Evolutionary conservation across 1,140 invertebrate species (phyloP).

Genomic region (Drosophila kanapiae): DNA sequence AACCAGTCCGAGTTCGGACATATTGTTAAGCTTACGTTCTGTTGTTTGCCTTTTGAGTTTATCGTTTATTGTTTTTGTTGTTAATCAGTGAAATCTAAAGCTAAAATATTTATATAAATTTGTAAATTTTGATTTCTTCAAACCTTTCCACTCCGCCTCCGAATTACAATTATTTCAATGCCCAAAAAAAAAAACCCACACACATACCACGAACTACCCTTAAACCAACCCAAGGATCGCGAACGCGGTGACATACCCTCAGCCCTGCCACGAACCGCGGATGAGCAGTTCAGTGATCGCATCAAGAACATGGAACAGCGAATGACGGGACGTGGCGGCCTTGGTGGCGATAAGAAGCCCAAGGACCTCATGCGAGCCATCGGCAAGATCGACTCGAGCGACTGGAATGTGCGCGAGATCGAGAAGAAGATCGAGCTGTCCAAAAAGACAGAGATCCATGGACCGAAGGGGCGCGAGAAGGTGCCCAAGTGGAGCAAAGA

Average conservation of each 20-base stretch:
- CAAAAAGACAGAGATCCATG: conserved; percentile 88
- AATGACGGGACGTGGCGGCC: conserved; percentile 85
- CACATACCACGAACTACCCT: conserved; percentile 13
- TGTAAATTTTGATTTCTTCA: conserved; percentile 75
- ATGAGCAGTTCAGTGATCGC: conserved; percentile 90
- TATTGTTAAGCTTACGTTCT: conserved; percentile 26
- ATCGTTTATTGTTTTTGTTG: conserved; percentile 31
- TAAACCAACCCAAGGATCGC: conserved; percentile 87
- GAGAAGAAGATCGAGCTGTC: conserved; percentile 96
- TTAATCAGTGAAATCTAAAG: conserved; percentile 10
- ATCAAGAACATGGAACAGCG: conserved; percentile 89
- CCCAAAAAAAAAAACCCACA: conserved; percentile 28
- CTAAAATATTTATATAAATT: conserved; percentile 47
- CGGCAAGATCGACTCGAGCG: conserved; percentile 94
- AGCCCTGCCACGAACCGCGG: conserved; percentile 87
- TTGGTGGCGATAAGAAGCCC: conserved; percentile 90
- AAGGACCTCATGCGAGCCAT: conserved; percentile 94
- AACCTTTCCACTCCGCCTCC: conserved; percentile 24
- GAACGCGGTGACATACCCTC: conserved; percentile 87
- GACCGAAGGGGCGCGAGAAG: conserved; percentile 89
- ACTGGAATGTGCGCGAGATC: conserved; percentile 97
- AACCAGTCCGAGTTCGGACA: conserved; percentile 30
- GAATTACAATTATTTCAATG: conserved; percentile 31
- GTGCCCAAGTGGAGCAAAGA: conserved; percentile 96
- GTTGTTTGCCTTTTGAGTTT: conserved; percentile 55